Base-by-base conservation (phyloP, 1,140 invertebrate species). In the Drosophila willistoni region DNA sequence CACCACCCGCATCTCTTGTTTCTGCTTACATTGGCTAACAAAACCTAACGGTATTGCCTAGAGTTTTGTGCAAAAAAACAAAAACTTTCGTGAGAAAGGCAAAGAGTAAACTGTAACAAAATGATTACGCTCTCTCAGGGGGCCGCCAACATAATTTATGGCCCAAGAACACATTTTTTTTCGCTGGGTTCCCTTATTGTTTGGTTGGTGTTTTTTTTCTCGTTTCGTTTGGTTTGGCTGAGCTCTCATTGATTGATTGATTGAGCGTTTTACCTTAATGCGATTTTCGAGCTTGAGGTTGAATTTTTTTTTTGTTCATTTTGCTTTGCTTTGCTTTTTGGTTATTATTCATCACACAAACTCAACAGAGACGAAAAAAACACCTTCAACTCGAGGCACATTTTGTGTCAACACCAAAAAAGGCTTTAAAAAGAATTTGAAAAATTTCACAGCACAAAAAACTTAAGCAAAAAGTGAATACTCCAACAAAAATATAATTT, bases 21-120 rank as follows among this genome's bases (percentile, higher is more conserved):
- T 14, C 0, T 33, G 64, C 33, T 74, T 68, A 33, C 17, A 10
- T 34, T 66, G 44, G 44, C 62, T 73, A 71, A 83, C 81, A 83
- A 84, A 79, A 71, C 77, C 79, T 87, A 87, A 87, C 83, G 83
- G 83, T 86, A 81, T 70, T 67, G 69, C 62, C 44, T 14, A 47
- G 60, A 56, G 60, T 54, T 44, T 29, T 34, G 17, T 55, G 68
- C 68, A 62, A 78, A 78, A 77, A 77, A 59, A 7, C 57, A 61
- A 77, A 78, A 77, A 63, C 7, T 51, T 72, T 77, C 83, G 76
- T 87, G 79, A 83, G 76, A 86, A 86, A 66, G 59, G 36, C 73
- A 34, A 56, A 54, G 51, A 41, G 73, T 71, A 84, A 87, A 87
- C 84, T 89, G 84, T 87, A 87, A 83, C 83, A 80, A 83, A 86